Evolutionary conservation across 2,113 vertebrate species (phyloP), one percentile per base, ranked within the genome.

Genomic region (Phocoena sinus): DNA sequence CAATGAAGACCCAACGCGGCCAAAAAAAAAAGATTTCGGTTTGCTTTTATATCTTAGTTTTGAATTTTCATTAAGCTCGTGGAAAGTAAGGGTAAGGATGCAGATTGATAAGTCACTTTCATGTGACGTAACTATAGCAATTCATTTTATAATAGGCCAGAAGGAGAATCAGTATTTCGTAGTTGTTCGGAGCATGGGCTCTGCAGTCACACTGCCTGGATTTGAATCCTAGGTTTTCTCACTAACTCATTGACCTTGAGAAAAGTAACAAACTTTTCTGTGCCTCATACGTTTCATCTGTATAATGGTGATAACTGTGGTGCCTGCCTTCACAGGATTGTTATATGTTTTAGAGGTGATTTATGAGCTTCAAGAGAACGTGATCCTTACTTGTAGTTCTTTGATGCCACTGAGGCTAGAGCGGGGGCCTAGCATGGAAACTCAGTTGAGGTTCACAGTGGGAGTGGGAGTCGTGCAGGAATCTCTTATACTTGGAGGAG

Each of bases 1-100:
- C 53, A 53, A 18, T 53, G 53, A 53, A 53, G 53, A 53, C 15
- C 53, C 53, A 53, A 53, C 5, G 5, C 53, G 5, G 53, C 53
- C 53, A 53, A 18, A 53, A 53, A 53, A 53, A 53, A 53, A 18
- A 5, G 21, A 12, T 56, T 58, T 36, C 3, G 1, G 25, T 76
- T 63, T 71, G 36, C 62, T 82, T 65, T 80, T 89, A 31, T 60
- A 12, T 84, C 41, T 88, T 82, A 15, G 4, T 65, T 91, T 85
- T 63, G 38, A n/a, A 28, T 58, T 73, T 92, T 79, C 50, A 38
- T 65, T 41, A 71, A 93, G 47, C 23, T 86, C 28, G 2, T 83
- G 63, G 31, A 86, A 73, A 85, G 25, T 76, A 67, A 17, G 58
- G 18, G 8, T 36, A 15, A 67, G n/a, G 38, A 10, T 74, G 1